A percentile compares a stretch with the other conserved stretches of the same genome.
Conservation (phyloP, 2,888 invertebrate species). For the Kryphioiulus occultus region DNA sequence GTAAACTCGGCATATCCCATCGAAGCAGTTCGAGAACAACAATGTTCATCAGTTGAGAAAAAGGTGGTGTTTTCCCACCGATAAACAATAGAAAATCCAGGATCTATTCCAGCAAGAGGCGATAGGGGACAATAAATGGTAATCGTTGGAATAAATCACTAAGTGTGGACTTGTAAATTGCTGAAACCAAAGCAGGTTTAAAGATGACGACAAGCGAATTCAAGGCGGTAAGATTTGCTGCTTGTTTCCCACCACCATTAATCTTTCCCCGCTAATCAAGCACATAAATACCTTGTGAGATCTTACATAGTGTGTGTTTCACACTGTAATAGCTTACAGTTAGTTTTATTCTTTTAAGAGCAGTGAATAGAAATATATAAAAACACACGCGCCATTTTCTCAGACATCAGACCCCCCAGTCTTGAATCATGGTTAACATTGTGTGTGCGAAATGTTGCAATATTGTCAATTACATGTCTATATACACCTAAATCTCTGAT, state of each 20-base stretch:
- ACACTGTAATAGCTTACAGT: neutral
- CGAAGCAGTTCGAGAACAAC: neutral
- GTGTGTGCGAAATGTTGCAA: too few species aligned
- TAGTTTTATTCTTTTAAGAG: too few species aligned
- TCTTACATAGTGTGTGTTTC: neutral
- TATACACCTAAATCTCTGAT: too few species aligned
- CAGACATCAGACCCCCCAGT: too few species aligned
- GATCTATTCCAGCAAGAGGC: neutral
- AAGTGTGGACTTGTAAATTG: neutral
- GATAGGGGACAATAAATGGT: slow-evolving; percentile 28
- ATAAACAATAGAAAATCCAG: neutral
- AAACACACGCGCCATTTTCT: too few species aligned
- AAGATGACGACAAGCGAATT: neutral
- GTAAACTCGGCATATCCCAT: neutral
- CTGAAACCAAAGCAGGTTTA: neutral
- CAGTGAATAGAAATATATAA: too few species aligned
- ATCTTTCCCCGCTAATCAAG: neutral
- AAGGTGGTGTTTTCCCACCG: slow-evolving; percentile 28
- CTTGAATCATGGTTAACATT: too few species aligned
- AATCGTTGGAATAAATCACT: slow-evolving; percentile 11
- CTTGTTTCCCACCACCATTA: neutral
- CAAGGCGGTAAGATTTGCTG: neutral
- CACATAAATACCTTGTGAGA: neutral
- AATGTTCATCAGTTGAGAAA: neutral
- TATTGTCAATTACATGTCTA: too few species aligned